These are phyloP conservation scores for Gastrophysa polygoni DNA, from an alignment of 2,888 invertebrate species.

Conservation along the genomic window DNA sequence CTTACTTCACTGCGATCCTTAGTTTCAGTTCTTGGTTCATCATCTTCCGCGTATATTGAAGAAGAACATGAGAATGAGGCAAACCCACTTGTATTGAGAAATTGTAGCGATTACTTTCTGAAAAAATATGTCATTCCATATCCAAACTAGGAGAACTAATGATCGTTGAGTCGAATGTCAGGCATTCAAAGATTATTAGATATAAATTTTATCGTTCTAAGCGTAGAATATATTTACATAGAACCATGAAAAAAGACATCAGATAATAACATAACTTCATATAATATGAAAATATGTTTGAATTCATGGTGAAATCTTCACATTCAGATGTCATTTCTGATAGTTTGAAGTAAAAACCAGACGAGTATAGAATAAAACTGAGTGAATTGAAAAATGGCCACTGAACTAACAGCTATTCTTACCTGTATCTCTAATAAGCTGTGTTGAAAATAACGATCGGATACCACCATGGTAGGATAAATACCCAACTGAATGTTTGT, in stretches of 20 bases:
- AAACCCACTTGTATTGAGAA: slow-evolving; percentile 81
- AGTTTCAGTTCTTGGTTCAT: slow-evolving; percentile 79
- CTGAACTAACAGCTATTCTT: slow-evolving; percentile 41
- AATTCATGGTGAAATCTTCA: too few species aligned
- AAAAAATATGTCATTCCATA: slow-evolving; percentile 28
- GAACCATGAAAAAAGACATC: too few species aligned
- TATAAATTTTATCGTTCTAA: too few species aligned
- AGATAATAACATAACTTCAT: too few species aligned
- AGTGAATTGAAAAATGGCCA: too few species aligned
- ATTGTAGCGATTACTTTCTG: slow-evolving; percentile 61
- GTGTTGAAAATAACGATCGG: slow-evolving; percentile 80
- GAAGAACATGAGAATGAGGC: slow-evolving; percentile 76
- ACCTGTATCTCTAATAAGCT: slow-evolving; percentile 79
- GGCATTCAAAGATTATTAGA: too few species aligned
- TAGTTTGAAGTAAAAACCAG: too few species aligned
- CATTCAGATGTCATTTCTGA: too few species aligned
- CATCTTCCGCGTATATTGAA: slow-evolving; percentile 81
- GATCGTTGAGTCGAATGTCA: background rate
- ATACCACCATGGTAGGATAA: slow-evolving; percentile 79
- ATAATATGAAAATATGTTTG: too few species aligned
- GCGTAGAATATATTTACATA: too few species aligned
- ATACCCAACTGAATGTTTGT: slow-evolving; percentile 87
- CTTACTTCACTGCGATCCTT: slow-evolving; percentile 61
- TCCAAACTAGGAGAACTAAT: background rate
- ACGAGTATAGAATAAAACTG: too few species aligned